Conservation (phyloP, 1,140 invertebrate genomes). For the Lepidurus packardi region DNA sequence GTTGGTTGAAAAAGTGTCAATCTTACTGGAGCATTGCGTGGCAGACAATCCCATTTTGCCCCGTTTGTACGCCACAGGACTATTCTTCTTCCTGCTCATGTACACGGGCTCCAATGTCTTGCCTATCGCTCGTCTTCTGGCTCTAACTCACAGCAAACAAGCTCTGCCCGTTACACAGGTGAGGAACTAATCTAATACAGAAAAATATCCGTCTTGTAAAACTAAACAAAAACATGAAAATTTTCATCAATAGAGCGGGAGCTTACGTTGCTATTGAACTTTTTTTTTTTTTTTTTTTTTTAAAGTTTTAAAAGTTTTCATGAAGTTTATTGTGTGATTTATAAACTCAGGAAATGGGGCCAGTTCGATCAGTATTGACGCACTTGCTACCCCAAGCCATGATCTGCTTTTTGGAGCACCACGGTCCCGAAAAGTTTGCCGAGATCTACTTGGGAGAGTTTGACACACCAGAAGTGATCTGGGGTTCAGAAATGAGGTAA, state of each 20-base stretch:
- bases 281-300: no score
- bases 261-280: no score
- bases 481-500: conserved; percentile 80
- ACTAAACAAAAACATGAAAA: background rate
- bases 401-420: conserved; percentile 96
- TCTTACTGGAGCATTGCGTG: conserved; percentile 77
- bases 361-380: conserved; percentile 60
- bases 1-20: conserved; percentile 86
- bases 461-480: conserved; percentile 97
- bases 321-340: background rate
- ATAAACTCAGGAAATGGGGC: background rate
- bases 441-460: conserved; percentile 98
- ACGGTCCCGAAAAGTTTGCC: conserved; percentile 96
- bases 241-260: background rate
- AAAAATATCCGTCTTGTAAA: background rate
- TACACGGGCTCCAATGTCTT: conserved; percentile 98
- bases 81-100: conserved; percentile 99
- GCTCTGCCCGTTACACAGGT: conserved; percentile 84
- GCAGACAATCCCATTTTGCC: conserved; percentile 92
- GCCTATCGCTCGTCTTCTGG: conserved; percentile 88
- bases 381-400: conserved; percentile 96
- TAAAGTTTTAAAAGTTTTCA: background rate
- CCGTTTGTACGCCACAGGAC: conserved; percentile 88
- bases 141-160: conserved; percentile 92
- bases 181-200: conserved; percentile 25